Evolutionary conservation across 2,113 vertebrate species (phyloP).

Genomic region (Bujurquina vittata): DNA sequence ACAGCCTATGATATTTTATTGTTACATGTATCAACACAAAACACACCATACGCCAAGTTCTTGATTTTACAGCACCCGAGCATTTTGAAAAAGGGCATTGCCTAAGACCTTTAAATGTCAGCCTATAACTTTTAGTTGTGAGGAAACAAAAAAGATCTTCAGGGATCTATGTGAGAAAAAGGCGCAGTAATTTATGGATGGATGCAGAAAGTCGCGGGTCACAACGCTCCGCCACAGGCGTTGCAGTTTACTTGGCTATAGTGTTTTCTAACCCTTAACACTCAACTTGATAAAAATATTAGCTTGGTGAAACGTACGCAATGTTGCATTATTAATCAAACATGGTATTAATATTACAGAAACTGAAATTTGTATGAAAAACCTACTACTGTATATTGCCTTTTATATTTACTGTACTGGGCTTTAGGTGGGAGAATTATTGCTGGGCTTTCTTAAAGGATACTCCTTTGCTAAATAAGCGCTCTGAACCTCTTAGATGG

Average conservation of each 20-base stretch:
- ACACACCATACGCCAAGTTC: not conserved
- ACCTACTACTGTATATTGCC: not conserved
- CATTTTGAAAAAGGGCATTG: not conserved
- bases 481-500: constrained; percentile 1
- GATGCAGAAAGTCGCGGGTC: constrained; percentile 47
- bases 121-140: not conserved
- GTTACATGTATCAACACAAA: not conserved
- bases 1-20: not conserved
- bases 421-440: not conserved
- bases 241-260: not conserved
- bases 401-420: not conserved
- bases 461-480: not conserved
- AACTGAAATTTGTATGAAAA: not conserved
- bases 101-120: not conserved
- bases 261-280: not conserved
- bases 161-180: not conserved
- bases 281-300: not conserved
- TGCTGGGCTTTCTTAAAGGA: not conserved
- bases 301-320: fast-evolving
- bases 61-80: not conserved
- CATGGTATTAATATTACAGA: not conserved
- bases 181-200: constrained; percentile 36
- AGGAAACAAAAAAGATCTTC: not conserved
- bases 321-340: not conserved
- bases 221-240: not conserved